Conservation (phyloP, 1,140 invertebrate genomes). For the Danaus plexippus region DNA sequence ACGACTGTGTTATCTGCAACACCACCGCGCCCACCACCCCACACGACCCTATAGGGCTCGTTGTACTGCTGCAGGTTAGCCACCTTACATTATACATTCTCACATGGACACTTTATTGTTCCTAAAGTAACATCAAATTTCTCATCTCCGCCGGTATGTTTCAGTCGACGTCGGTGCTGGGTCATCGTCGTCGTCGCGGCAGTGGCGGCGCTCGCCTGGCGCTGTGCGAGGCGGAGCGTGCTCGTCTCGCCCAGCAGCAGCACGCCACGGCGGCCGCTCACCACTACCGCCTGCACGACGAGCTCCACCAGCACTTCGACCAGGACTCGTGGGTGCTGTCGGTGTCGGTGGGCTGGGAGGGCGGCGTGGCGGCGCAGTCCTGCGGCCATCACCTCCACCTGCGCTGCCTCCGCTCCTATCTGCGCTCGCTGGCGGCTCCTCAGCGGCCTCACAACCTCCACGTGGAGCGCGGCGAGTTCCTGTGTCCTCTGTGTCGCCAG, state of each 20-base stretch:
- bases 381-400: slow-evolving; percentile 97
- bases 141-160: background rate
- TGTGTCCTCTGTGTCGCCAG: slow-evolving; percentile 94
- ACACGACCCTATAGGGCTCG: slow-evolving; percentile 90
- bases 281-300: slow-evolving; percentile 79
- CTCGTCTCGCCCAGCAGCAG: slow-evolving; percentile 75
- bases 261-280: slow-evolving; percentile 76
- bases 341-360: slow-evolving; percentile 92
- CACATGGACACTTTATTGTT: no score
- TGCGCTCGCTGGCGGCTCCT: slow-evolving; percentile 83
- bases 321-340: slow-evolving; percentile 86
- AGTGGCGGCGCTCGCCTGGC: slow-evolving; percentile 39
- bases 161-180: slow-evolving; percentile 86
- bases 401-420: slow-evolving; percentile 91
- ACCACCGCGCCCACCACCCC: slow-evolving; percentile 88
- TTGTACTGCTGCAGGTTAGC: slow-evolving; percentile 85
- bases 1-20: slow-evolving; percentile 97
- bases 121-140: no score
- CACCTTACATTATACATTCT: slow-evolving; percentile 2
- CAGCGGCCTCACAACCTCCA: slow-evolving; percentile 82
- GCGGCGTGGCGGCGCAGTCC: slow-evolving; percentile 94
- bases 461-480: slow-evolving; percentile 90
- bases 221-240: slow-evolving; percentile 70
- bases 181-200: slow-evolving; percentile 78
- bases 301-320: slow-evolving; percentile 82